Percentiles rank a stretch among this genome's conserved stretches.
phyloP scores from a whole-genome alignment of 2,888 invertebrate species.

The Rhimphoctona megacephalus region DNA sequence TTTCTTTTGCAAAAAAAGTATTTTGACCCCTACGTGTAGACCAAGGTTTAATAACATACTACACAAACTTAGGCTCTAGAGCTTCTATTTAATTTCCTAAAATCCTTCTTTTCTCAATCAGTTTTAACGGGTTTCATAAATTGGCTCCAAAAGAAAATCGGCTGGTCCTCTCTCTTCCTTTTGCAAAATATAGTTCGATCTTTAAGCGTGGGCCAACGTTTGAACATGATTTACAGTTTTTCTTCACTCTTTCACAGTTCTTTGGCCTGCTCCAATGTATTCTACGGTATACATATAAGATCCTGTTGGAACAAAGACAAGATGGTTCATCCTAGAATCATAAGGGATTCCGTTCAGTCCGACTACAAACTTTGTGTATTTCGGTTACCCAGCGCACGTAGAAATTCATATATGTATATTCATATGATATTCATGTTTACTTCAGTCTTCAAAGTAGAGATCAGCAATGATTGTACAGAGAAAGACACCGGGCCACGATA shows the following conservation, averaged over 20 bases:
- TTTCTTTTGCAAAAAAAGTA: slow-evolving; percentile 18
- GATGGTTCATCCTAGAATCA: neutral
- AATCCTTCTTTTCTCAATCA: neutral
- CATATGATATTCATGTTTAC: slow-evolving; percentile 23
- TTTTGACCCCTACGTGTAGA: neutral
- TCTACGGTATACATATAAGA: neutral
- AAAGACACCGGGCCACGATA: slow-evolving; percentile 66
- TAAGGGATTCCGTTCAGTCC: slow-evolving; percentile 13
- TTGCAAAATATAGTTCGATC: neutral
- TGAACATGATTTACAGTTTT: neutral
- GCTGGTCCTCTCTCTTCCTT: neutral
- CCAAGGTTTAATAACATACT: too few relatives aligned
- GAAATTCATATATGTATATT: neutral
- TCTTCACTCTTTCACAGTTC: neutral
- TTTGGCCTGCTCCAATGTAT: neutral
- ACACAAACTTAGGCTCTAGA: neutral
- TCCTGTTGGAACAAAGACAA: neutral
- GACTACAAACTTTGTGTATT: slow-evolving; percentile 76
- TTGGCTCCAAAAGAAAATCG: neutral
- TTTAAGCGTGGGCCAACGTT: neutral
- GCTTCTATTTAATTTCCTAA: slow-evolving; percentile 35
- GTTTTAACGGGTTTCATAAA: neutral
- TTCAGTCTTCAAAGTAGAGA: neutral
- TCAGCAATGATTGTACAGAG: neutral
- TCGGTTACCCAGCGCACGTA: slow-evolving; percentile 68